Conservation (phyloP, 2,113 vertebrate genomes). For the Dicerorhinus sumatrensis region DNA sequence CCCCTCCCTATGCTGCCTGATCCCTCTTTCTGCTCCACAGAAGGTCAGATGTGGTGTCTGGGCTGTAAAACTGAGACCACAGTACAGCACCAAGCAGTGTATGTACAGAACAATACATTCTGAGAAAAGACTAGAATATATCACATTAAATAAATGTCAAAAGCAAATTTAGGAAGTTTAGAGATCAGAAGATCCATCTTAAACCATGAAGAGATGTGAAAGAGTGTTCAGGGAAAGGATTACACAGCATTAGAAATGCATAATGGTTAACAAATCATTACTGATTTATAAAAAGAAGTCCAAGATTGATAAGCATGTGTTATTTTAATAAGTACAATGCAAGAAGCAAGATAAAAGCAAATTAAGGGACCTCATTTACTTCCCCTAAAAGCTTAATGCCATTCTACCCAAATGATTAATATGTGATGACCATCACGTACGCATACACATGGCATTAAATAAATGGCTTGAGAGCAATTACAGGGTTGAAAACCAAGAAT, state of each 20-base stretch:
- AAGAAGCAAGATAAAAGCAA: conserved; percentile 71
- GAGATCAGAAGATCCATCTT: conserved; percentile 31
- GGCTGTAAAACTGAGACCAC: background rate
- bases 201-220: conserved; percentile 29
- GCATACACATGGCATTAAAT: conserved; percentile 26
- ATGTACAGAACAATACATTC: background rate
- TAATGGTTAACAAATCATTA: conserved; percentile 64
- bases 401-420: conserved; percentile 65
- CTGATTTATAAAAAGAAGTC: conserved; percentile 62
- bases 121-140: conserved; percentile 23
- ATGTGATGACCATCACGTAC: conserved; percentile 54
- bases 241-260: conserved; percentile 43
- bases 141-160: conserved; percentile 21
- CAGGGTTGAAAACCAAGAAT: conserved; percentile 45
- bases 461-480: conserved; percentile 71
- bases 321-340: conserved; percentile 72
- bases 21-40: background rate
- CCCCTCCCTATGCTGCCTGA: background rate
- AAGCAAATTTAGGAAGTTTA: conserved; percentile 53
- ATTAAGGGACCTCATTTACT: conserved; percentile 72
- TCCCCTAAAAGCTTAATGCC: conserved; percentile 65
- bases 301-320: conserved; percentile 59
- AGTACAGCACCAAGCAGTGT: background rate
- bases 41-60: background rate
- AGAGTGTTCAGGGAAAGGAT: conserved; percentile 56